phyloP scores from a whole-genome alignment of 1,140 invertebrate genomes.

The Planococcus citri region DNA sequence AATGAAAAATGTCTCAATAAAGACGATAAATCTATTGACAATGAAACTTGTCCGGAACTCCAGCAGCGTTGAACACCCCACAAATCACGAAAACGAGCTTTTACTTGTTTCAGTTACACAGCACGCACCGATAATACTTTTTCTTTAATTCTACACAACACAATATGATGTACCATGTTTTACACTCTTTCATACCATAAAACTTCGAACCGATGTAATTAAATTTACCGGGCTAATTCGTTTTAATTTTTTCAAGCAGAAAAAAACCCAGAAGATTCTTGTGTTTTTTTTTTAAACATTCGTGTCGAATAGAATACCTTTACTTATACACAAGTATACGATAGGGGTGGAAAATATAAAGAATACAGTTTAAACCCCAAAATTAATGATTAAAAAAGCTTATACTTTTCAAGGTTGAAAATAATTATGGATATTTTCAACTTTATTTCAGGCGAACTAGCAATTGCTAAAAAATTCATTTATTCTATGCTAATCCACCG shows the following conservation, averaged over 20 bases:
- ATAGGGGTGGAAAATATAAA: no score
- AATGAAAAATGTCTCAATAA: slow-evolving; percentile 8
- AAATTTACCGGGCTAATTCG: neutral
- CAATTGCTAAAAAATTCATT: no score
- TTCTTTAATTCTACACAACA: neutral
- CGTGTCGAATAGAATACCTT: no score
- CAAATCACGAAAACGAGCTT: slow-evolving; percentile 6
- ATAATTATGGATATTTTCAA: no score
- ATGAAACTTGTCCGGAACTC: slow-evolving; percentile 6
- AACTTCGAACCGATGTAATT: neutral
- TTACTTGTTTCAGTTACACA: slow-evolving; percentile 3
- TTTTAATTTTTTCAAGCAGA: neutral
- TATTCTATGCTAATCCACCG: no score
- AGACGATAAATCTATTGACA: slow-evolving; percentile 7
- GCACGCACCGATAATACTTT: neutral
- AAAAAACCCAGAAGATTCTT: no score
- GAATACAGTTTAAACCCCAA: no score
- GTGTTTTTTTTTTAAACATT: no score
- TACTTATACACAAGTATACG: no score
- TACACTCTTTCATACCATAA: neutral
- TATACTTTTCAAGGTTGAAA: no score
- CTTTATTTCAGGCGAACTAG: no score
- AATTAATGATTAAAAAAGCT: no score
- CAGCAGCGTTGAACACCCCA: slow-evolving; percentile 1
- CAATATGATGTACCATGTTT: neutral